phyloP scores from a whole-genome alignment of 2,888 invertebrate genomes.

The Sarcophaga rosellei region DNA sequence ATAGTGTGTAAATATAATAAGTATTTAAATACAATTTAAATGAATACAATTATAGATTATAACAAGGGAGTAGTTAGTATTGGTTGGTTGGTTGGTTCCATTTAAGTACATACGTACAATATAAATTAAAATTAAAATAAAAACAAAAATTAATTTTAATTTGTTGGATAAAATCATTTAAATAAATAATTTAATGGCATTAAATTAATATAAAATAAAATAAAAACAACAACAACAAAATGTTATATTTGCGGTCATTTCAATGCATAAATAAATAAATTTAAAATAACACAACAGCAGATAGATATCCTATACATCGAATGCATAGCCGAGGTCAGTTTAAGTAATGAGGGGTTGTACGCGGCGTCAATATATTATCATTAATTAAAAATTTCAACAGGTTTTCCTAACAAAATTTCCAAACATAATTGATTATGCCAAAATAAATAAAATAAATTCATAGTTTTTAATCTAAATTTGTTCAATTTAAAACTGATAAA shows the following conservation, averaged over 20 bases:
- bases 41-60: conserved; percentile 6
- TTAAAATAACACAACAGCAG: background rate
- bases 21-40: conserved; percentile 43
- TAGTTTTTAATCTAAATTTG: background rate
- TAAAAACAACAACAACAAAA: no score
- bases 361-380: no score
- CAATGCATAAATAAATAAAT: conserved; percentile 9
- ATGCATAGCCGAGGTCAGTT: no score
- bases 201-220: background rate
- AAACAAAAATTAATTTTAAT: conserved; percentile 28
- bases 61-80: background rate
- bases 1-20: conserved; percentile 41
- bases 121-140: background rate
- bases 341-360: no score
- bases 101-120: no score
- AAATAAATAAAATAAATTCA: conserved; percentile 7
- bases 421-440: background rate
- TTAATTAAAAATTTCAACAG: no score
- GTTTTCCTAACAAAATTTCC: background rate
- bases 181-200: conserved; percentile 9
- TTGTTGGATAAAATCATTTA: conserved; percentile 32
- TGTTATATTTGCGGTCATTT: background rate
- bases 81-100: no score
- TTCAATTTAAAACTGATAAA: no score
- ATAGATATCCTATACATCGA: no score